phyloP scores from a whole-genome alignment of 2,888 invertebrate species.

The Melanostoma scalare region DNA sequence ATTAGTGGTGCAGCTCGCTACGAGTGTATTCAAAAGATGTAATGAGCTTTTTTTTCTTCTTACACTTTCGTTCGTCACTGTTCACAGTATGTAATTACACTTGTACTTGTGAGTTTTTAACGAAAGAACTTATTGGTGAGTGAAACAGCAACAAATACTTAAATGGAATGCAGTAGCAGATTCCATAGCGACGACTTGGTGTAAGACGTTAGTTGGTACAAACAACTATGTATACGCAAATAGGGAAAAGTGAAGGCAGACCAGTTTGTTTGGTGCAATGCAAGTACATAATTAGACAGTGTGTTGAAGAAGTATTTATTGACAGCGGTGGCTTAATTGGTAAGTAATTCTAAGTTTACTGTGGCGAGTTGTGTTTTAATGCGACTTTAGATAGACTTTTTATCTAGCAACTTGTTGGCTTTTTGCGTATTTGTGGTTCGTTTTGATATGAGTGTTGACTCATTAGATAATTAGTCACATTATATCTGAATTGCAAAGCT shows the following conservation, averaged over 20 bases:
- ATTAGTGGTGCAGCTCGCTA: neutral
- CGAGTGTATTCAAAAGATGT: conserved; percentile 11
- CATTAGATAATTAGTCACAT: too few species aligned
- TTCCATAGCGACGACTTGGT: conserved; percentile 2
- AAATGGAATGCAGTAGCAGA: conserved; percentile 5
- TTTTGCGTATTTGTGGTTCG: too few species aligned
- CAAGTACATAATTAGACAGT: conserved; percentile 29
- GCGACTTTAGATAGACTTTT: too few species aligned
- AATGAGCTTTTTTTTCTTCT: conserved; percentile 26
- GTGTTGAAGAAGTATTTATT: conserved; percentile 8
- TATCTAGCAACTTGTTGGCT: too few species aligned
- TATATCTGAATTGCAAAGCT: too few species aligned
- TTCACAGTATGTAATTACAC: neutral
- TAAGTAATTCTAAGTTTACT: too few species aligned
- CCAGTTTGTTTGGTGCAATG: conserved; percentile 23
- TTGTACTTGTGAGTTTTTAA: neutral
- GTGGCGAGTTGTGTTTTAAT: too few species aligned
- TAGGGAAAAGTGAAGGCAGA: conserved; percentile 45
- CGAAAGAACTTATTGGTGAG: conserved; percentile 9
- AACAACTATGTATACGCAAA: neutral
- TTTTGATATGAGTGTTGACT: too few species aligned
- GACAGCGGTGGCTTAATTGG: neutral
- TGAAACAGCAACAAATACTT: conserved; percentile 16
- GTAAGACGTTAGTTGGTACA: conserved; percentile 15
- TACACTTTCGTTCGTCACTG: conserved; percentile 21